A percentile compares a stretch with the other conserved stretches of the same genome.
phyloP scores from a whole-genome alignment of 1,140 invertebrate species.

The Trichomalopsis sarcophagae region DNA sequence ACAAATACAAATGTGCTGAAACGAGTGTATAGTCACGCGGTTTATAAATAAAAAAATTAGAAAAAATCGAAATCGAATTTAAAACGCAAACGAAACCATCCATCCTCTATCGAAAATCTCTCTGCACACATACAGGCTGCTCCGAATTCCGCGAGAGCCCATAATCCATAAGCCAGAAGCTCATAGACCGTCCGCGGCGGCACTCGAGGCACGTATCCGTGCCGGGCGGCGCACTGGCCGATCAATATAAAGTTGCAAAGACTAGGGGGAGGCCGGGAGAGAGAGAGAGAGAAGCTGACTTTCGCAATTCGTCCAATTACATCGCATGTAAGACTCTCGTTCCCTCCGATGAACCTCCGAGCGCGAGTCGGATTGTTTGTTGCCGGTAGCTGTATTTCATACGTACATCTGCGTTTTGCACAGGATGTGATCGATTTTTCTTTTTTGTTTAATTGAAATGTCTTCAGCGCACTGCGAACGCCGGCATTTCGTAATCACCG shows the following conservation, averaged over 20 bases:
- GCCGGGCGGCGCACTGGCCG: slow-evolving; percentile 49
- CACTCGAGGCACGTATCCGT: slow-evolving; percentile 38
- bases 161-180: background rate
- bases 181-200: background rate
- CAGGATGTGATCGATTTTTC: too few relatives aligned
- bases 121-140: background rate
- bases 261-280: slow-evolving; percentile 51
- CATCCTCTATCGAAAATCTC: background rate
- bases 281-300: slow-evolving; percentile 58
- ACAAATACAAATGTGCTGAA: too few relatives aligned
- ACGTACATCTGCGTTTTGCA: too few relatives aligned
- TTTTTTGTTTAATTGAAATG: too few relatives aligned
- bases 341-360: slow-evolving; percentile 46
- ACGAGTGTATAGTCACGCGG: too few relatives aligned
- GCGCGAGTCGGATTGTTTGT: background rate
- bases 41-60: too few relatives aligned
- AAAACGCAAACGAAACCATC: background rate
- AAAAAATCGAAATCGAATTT: background rate
- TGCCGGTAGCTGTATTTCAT: background rate
- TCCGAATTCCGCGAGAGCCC: background rate
- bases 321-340: slow-evolving; percentile 57
- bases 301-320: slow-evolving; percentile 65
- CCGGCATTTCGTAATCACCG: too few relatives aligned
- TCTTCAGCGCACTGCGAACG: too few relatives aligned
- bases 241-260: slow-evolving; percentile 64